These are phyloP conservation scores for Lysandra bellargus DNA, from an alignment of 2,888 invertebrate genomes.

Conservation along the genomic window DNA sequence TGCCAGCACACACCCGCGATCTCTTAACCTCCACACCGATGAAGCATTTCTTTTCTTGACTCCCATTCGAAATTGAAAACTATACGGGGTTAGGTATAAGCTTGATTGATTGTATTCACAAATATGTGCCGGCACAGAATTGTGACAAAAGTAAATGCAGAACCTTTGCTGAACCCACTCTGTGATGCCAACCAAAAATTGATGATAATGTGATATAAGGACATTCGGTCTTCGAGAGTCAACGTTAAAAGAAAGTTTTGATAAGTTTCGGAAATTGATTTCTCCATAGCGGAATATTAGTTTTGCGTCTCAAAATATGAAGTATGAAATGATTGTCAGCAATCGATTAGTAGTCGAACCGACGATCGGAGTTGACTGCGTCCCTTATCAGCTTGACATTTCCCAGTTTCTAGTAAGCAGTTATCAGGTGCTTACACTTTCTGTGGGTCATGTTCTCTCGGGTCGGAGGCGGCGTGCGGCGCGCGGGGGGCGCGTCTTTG, in stretches of 20 bases:
- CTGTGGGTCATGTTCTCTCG: background rate
- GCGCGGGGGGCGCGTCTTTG: slow-evolving; percentile 26
- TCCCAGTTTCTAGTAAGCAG: background rate
- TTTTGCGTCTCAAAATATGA: background rate
- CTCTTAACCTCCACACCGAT: background rate
- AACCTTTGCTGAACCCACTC: background rate
- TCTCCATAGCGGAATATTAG: background rate
- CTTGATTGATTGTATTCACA: background rate
- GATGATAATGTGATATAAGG: background rate
- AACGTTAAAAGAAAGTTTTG: background rate
- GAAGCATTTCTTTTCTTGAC: background rate
- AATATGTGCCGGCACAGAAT: background rate
- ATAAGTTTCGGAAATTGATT: background rate
- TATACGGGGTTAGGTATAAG: background rate
- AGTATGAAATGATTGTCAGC: background rate
- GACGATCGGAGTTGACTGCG: background rate
- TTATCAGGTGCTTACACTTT: background rate
- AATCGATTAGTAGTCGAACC: background rate
- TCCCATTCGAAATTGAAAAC: background rate
- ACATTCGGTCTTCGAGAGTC: background rate
- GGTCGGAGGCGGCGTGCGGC: slow-evolving; percentile 5
- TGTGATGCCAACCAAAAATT: background rate
- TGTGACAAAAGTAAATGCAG: slow-evolving; percentile 1
- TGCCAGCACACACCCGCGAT: background rate
- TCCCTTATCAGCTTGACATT: background rate